Evolutionary conservation across 2,888 invertebrate genomes (phyloP).

Genomic region (Dryocosmus kuriphilus): DNA sequence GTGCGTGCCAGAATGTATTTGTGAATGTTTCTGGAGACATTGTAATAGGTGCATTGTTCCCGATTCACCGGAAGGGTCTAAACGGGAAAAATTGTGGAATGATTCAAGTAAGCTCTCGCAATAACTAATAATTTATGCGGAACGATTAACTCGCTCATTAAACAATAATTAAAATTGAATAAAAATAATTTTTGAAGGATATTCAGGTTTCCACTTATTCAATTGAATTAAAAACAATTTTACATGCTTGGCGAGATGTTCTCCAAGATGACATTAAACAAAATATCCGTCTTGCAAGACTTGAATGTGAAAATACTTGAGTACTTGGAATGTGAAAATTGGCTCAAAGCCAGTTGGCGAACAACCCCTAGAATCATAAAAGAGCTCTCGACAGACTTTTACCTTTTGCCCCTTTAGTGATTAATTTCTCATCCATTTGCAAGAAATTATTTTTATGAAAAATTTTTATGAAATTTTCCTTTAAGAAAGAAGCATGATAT

Average conservation of each 20-base stretch:
- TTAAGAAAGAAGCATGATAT: no score
- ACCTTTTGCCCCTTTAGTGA: not conserved
- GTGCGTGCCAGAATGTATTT: slow-evolving; percentile 58
- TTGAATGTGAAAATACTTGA: not conserved
- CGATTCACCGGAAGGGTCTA: slow-evolving; percentile 77
- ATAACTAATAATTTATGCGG: not conserved
- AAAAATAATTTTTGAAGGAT: no score
- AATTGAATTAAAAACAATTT: no score
- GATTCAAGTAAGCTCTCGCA: slow-evolving; percentile 66
- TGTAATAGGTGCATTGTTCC: slow-evolving; percentile 79
- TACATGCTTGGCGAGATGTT: not conserved
- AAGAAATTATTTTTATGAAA: not conserved
- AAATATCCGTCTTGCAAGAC: not conserved
- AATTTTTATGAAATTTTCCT: no score
- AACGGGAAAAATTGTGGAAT: slow-evolving; percentile 67
- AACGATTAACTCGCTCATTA: not conserved
- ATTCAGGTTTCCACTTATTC: no score
- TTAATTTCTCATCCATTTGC: not conserved
- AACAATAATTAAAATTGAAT: no score
- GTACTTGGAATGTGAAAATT: not conserved
- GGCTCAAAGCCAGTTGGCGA: slow-evolving; percentile 27
- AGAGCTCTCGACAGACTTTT: not conserved
- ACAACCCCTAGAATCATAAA: not conserved
- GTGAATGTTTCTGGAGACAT: slow-evolving; percentile 76
- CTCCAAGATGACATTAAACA: not conserved